phyloP scores from a whole-genome alignment of 2,113 vertebrate genomes.

The Lipophrys pholis region DNA sequence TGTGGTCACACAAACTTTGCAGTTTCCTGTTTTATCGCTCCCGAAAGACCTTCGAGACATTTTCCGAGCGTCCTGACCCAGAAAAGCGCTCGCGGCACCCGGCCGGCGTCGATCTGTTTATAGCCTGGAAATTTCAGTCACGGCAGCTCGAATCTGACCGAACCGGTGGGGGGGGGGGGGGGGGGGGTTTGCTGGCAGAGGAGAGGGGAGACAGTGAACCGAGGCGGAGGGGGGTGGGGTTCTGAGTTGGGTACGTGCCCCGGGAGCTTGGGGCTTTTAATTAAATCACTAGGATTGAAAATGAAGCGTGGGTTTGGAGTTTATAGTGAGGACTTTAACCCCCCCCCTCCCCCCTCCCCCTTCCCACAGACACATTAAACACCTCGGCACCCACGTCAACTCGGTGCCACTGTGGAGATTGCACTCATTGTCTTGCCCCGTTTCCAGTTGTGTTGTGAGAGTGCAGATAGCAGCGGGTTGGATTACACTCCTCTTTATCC shows the following conservation, averaged over 20 bases:
- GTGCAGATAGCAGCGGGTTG: constrained; percentile 31
- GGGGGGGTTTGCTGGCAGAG: too few relatives aligned
- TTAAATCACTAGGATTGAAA: constrained; percentile 65
- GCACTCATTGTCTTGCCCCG: constrained; percentile 23
- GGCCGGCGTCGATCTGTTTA: constrained; percentile 37
- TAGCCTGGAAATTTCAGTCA: constrained; percentile 49
- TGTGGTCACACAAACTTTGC: too few relatives aligned
- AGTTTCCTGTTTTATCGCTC: constrained; percentile 21
- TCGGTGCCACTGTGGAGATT: constrained; percentile 27
- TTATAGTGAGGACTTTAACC: constrained; percentile 62
- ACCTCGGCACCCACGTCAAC: constrained; percentile 47
- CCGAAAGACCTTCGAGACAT: constrained; percentile 24
- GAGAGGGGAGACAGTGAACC: constrained; percentile 21
- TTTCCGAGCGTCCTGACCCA: constrained; percentile 48
- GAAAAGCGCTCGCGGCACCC: constrained; percentile 38
- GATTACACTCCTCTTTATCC: constrained; percentile 39
- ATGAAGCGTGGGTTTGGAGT: constrained; percentile 12
- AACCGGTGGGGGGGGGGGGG: constrained; percentile 48
- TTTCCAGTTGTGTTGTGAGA: neutral
- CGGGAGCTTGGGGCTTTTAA: constrained; percentile 58
- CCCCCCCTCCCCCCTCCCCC: neutral
- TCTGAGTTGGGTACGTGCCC: constrained; percentile 49
- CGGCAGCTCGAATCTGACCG: constrained; percentile 62
- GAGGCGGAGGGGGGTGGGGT: neutral
- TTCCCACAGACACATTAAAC: constrained; percentile 40